Evolutionary conservation across 2,888 invertebrate species (phyloP), one percentile per base, ranked within the genome.

Genomic region (Ormia ochracea): DNA sequence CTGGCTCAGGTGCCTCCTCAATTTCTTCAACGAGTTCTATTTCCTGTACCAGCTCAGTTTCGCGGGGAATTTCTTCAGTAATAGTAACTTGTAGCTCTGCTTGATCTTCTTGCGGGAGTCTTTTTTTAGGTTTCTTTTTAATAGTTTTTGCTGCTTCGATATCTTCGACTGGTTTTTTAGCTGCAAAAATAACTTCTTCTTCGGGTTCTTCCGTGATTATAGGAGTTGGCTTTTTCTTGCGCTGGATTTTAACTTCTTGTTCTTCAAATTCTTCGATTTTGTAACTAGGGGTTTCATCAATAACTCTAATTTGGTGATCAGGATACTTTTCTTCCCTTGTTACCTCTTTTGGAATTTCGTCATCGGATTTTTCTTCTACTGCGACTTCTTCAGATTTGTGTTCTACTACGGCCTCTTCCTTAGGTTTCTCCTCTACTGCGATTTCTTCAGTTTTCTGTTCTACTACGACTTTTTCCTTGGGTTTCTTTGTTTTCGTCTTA

Each of bases 121-220:
- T 79, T 3, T 85, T 86, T 76, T 86, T 86, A 0, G 83, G 23
- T 81, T 85, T 86, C 82, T 87, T 89, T 56, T 83, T 86, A 66
- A 86, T 78, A 12, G 81, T 85, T 66, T 86, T 85, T 31, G 86
- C 84, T 31, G 87, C 86, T 56, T 85, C 86, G 1, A 86, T 84
- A 77, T 88, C 86, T 77, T 89, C 85, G 2, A 85, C 82, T 14
- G 84, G 83, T 65, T 81, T 74, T 23, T 75, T 70, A 6, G 84
- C 78, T 17, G 83, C 84, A 2, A 88, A 75, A 26, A 84, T 83
- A 12, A 88, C 85, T 59, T 87, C 86, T 7, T 84, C 87, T 43
- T 87, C 88, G 7, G 87, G 86, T 31, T 88, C 89, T 83, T 88
- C 88, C 6, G 84, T 82, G 50, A 86, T 83, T 26, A 86, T 75